These are phyloP conservation scores for Vulpes ferrilata DNA, from an alignment of 2,113 vertebrate genomes.

Conservation along the genomic window DNA sequence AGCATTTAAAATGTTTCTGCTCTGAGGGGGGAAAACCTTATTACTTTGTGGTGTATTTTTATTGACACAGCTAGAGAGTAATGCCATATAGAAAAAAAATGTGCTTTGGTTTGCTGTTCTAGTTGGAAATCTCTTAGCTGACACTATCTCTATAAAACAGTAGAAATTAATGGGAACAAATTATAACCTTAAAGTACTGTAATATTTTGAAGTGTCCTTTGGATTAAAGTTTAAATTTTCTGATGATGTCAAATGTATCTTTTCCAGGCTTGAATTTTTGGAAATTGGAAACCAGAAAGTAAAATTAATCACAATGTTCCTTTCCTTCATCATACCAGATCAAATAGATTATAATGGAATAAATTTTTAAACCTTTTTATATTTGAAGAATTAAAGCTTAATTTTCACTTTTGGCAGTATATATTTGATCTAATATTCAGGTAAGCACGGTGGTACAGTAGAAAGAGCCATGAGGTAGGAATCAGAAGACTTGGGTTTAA, in stretches of 20 bases:
- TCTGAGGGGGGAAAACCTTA: background rate
- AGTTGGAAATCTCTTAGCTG: background rate
- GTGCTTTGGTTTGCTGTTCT: background rate
- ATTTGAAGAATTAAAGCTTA: conserved; percentile 18
- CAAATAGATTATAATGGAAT: background rate
- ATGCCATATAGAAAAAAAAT: background rate
- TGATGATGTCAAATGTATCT: background rate
- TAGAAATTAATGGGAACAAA: conserved; percentile 23
- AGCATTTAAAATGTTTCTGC: conserved; percentile 16
- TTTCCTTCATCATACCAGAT: background rate
- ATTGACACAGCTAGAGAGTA: background rate
- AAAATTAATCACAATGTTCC: conserved; percentile 4
- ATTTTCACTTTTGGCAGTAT: background rate
- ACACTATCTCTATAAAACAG: conserved; percentile 1
- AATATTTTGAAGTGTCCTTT: conserved; percentile 9
- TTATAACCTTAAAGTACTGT: background rate
- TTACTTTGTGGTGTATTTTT: conserved; percentile 1
- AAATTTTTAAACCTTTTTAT: background rate
- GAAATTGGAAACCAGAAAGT: conserved; percentile 34
- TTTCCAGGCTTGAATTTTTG: background rate
- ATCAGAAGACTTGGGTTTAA: background rate
- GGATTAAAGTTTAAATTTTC: conserved; percentile 39
- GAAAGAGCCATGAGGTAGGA: background rate
- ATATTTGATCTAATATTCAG: background rate
- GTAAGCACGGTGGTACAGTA: background rate